Evolutionary conservation across 92 coral and sea anemone genomes (phyloP), one percentile per base, ranked within the genome.

Genomic region (Porites divaricata): DNA sequence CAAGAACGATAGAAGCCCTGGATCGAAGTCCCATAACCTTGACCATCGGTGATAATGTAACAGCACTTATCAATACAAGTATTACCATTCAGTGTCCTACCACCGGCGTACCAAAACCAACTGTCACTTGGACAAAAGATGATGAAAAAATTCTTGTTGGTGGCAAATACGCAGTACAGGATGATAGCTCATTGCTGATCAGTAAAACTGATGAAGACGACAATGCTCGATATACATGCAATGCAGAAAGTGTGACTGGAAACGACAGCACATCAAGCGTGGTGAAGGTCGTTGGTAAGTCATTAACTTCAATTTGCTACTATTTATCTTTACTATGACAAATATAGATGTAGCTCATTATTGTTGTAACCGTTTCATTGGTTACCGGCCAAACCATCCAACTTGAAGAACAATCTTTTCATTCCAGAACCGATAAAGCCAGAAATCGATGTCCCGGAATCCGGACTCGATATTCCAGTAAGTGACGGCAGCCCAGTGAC

Each of bases 41-140:
- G 81, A 70, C 54, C 51, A 81, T 91, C 20, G 81, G 91, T 21
- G 94, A 87, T 64, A 93, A 93, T 78, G 90, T 91, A 48, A 79
- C 90, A 21, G 81, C 88, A 25, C 88, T 90, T 25, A 57, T 74
- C 25, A 80, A 85, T 78, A 86, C 96, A 19, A 86, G 94, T 57
- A 87, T 93, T 24, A 85, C 89, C 13, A 77, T 95, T 25, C 74
- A 56, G 68, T 95, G 98, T 79, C 87, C 88, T 26, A 91, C 74
- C 15, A 75, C 61, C 49, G 98, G 98, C 14, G 77, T 90, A 68
- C 98, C 98, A 10, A 52, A 51, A 53, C 93, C 93, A 52, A 3
- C 75, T 13, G 84, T 91, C 25, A 67, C 83, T 23, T 93, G 95
- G 95, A 62, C 48, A 64, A 93, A 91, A 75, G 95, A 91, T 41